phyloP scores from a whole-genome alignment of 2,888 invertebrate species.

The Crossocerus cetratus region DNA sequence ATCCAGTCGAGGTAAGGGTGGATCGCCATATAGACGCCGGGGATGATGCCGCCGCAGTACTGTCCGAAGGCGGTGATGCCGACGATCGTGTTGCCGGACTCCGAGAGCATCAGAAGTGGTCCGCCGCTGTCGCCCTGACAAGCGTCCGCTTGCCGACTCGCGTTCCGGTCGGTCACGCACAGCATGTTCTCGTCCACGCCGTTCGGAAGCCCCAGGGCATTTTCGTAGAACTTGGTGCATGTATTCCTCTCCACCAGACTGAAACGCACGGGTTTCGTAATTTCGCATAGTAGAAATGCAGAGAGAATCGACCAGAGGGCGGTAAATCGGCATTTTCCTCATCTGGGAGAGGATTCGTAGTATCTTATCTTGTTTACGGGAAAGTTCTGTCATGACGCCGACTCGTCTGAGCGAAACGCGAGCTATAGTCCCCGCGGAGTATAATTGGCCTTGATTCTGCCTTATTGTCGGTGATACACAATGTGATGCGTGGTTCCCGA shows the following conservation, averaged over 20 bases:
- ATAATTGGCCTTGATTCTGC: too few species aligned
- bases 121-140: constrained; percentile 73
- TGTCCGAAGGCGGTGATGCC: constrained; percentile 71
- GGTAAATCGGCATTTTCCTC: too few species aligned
- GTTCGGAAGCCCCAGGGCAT: constrained; percentile 52
- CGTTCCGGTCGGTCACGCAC: constrained; percentile 67
- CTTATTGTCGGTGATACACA: too few species aligned
- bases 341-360: too few species aligned
- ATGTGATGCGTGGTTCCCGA: too few species aligned
- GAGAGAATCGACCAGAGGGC: too few species aligned
- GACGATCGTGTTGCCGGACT: constrained; percentile 52
- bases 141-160: constrained; percentile 59
- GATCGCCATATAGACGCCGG: too few species aligned
- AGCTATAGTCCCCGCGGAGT: too few species aligned
- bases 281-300: too few species aligned
- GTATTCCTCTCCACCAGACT: constrained; percentile 58
- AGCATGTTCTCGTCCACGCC: constrained; percentile 66
- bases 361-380: too few species aligned
- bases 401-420: too few species aligned
- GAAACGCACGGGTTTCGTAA: constrained; percentile 12
- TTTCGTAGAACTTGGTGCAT: constrained; percentile 56
- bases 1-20: constrained; percentile 73
- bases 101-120: constrained; percentile 62
- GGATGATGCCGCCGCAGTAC: constrained; percentile 62
- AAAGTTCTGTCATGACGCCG: too few species aligned